phyloP scores from a whole-genome alignment of 2,113 vertebrate species.

The Apeltes quadracus region DNA sequence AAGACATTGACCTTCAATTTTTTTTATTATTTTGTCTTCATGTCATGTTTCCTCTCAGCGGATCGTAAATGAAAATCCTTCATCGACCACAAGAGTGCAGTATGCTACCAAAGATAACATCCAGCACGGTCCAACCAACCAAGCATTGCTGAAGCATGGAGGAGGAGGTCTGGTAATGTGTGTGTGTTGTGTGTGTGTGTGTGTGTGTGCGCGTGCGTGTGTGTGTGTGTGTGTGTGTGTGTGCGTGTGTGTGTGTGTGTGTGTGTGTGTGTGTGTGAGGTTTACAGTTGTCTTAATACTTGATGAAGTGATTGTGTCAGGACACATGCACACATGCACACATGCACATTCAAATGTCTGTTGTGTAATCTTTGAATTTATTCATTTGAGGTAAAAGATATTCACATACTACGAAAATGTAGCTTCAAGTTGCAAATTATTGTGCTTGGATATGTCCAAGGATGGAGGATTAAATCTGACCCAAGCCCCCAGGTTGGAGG shows the following conservation, averaged over 20 bases:
- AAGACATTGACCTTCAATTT: background rate
- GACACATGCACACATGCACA: constrained; percentile 57
- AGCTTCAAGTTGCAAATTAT: background rate
- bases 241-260: constrained; percentile 17
- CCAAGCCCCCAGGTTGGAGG: background rate
- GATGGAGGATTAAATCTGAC: constrained; percentile 1
- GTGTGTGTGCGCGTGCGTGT: constrained; percentile 16
- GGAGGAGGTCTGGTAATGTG: constrained; percentile 23
- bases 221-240: constrained; percentile 16
- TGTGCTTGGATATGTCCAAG: background rate
- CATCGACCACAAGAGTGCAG: constrained; percentile 64
- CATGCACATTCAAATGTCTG: constrained; percentile 13
- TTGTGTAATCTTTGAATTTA: constrained; percentile 8
- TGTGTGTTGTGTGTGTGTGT: constrained; percentile 19
- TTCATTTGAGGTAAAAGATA: background rate
- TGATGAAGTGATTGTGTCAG: constrained; percentile 65
- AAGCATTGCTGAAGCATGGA: constrained; percentile 43
- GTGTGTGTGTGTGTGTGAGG: constrained; percentile 6
- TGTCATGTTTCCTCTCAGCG: background rate
- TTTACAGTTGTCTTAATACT: constrained; percentile 72
- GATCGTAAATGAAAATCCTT: background rate
- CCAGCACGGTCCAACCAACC: background rate
- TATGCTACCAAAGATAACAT: constrained; percentile 42
- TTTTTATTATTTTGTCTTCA: background rate
- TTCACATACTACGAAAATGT: background rate